These are phyloP conservation scores for Oedothorax gibbosus DNA, from an alignment of 1,140 invertebrate genomes.

Conservation along the genomic window DNA sequence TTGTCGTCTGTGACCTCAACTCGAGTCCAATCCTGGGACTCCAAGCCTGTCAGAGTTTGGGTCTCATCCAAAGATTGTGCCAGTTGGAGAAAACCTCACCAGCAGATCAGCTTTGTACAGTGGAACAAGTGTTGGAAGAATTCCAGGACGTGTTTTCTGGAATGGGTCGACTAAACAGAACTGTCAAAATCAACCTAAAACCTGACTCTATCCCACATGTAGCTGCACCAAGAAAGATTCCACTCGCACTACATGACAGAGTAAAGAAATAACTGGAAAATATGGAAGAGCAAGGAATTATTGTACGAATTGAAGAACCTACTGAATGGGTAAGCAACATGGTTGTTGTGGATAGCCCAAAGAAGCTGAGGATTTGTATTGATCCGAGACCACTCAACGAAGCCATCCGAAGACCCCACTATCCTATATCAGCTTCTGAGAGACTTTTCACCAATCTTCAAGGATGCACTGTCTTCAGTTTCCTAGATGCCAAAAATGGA, in stretches of 20 bases:
- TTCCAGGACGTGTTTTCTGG: slow-evolving; percentile 36
- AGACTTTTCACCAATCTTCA: slow-evolving; percentile 10
- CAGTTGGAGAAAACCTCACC: background rate
- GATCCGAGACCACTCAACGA: slow-evolving; percentile 62
- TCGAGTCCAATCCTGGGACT: slow-evolving; percentile 14
- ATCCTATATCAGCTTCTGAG: slow-evolving; percentile 57
- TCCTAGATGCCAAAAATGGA: slow-evolving; percentile 62
- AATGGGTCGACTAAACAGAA: slow-evolving; percentile 8
- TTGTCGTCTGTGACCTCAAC: too few species aligned
- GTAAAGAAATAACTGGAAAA: slow-evolving; percentile 62
- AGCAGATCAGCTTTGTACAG: too few species aligned
- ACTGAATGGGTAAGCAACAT: slow-evolving; percentile 63
- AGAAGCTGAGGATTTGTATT: slow-evolving; percentile 61
- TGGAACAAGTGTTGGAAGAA: slow-evolving; percentile 18
- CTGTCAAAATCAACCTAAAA: slow-evolving; percentile 32
- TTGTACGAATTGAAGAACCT: slow-evolving; percentile 63
- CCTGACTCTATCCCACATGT: background rate
- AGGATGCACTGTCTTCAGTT: slow-evolving; percentile 63
- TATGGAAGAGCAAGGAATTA: slow-evolving; percentile 65
- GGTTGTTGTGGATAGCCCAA: slow-evolving; percentile 59
- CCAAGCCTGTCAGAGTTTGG: background rate
- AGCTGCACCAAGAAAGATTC: slow-evolving; percentile 45
- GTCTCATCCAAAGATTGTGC: background rate
- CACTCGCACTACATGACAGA: slow-evolving; percentile 46
- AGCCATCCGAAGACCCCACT: too few species aligned